These are phyloP conservation scores for Zophobas atratus DNA, from an alignment of 1,140 invertebrate genomes.

Conservation along the genomic window DNA sequence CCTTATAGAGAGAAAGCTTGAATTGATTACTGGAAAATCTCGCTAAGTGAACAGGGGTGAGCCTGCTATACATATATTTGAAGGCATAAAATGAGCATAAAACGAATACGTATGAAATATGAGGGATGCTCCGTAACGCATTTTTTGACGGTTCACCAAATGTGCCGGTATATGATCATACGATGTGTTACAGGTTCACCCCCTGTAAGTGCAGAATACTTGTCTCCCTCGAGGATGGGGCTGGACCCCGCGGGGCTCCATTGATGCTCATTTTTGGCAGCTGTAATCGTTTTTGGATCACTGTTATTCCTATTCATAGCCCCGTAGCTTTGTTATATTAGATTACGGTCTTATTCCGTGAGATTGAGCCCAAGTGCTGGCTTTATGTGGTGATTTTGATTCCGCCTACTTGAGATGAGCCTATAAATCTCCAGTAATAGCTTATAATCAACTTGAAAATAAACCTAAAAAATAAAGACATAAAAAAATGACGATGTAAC, in stretches of 20 bases:
- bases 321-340: conserved; percentile 65
- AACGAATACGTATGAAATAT: conserved; percentile 1
- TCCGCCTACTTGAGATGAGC: neutral
- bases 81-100: neutral
- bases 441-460: no score
- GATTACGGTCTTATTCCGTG: conserved; percentile 63
- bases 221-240: conserved; percentile 49
- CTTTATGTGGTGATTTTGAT: conserved; percentile 33
- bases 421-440: neutral
- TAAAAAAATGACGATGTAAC: no score
- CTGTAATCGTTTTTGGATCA: conserved; percentile 69
- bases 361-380: conserved; percentile 38
- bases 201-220: conserved; percentile 18
- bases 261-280: conserved; percentile 68
- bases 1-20: no score
- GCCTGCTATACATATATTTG: neutral
- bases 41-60: conserved; percentile 1
- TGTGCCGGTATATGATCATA: conserved; percentile 43
- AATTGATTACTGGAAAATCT: neutral
- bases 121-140: conserved; percentile 10
- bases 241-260: conserved; percentile 58
- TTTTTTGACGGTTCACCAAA: conserved; percentile 19
- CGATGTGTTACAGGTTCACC: conserved; percentile 41
- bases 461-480: no score
- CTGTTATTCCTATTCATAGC: conserved; percentile 67